A percentile compares a stretch with the other conserved stretches of the same genome.
phyloP scores from a whole-genome alignment of 1,140 invertebrate genomes.

The Caerostris darwini region DNA sequence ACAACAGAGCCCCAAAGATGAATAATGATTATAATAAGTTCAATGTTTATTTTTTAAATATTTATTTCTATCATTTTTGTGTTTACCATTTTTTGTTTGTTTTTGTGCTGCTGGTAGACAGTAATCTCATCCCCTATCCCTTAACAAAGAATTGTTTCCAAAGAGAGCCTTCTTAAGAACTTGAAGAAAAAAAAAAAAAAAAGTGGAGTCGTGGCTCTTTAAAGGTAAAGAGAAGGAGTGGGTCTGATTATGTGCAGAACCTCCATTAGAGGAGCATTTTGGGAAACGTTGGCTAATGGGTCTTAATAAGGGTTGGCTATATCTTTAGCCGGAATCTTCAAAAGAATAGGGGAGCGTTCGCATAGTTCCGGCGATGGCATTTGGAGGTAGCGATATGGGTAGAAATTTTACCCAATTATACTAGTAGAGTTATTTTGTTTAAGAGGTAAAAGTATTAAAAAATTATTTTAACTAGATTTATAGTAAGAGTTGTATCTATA shows the following conservation, averaged over 20 bases:
- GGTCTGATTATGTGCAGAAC: conserved; percentile 39
- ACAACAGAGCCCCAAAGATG: not conserved
- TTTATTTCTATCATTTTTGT: no score
- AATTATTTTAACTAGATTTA: no score
- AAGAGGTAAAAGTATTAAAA: no score
- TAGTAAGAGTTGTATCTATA: no score
- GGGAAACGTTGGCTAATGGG: conserved; percentile 62
- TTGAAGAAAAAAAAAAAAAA: conserved; percentile 15
- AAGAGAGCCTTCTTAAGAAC: not conserved
- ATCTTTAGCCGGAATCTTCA: conserved; percentile 34
- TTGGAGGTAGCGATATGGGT: no score
- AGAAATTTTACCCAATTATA: no score
- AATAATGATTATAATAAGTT: no score
- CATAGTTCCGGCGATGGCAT: not conserved
- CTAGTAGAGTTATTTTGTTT: no score
- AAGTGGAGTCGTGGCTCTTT: not conserved
- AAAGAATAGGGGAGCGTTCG: not conserved
- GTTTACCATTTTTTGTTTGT: not conserved
- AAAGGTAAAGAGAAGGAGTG: not conserved
- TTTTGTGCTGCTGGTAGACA: not conserved
- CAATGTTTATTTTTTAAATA: no score
- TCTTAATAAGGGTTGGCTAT: conserved; percentile 56
- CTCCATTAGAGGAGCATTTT: conserved; percentile 60
- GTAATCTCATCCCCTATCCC: conserved; percentile 29
- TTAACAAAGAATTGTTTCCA: conserved; percentile 28